Evolutionary conservation across 2,888 invertebrate species (phyloP), one percentile per base, ranked within the genome.

Genomic region (Hypena proboscidalis): DNA sequence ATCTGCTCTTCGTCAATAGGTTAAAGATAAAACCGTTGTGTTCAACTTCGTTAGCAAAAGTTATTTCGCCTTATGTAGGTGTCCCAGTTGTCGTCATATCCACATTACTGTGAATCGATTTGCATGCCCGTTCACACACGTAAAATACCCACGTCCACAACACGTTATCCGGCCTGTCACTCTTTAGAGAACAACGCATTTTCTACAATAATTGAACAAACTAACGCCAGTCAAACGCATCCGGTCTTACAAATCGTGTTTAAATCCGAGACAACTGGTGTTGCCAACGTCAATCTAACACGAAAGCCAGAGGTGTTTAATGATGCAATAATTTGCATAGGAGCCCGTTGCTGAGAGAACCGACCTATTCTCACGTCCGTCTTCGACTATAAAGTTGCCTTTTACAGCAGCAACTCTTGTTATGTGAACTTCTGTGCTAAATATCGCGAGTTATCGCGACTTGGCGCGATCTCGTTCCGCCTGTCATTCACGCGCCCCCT

Each of bases 251-350:
- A 75, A 77, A 77, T 76, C 78, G 71, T 67, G 77, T 68, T 59
- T 47, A 55, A 57, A 44, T 67, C 58, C 58, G 58, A 66, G 65
- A 67, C 68, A 66, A 65, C 52, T 58, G 44, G 56, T 57, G 67
- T 68, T 67, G 61, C 80, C 71, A 72, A 70, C 76, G 86, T 87
- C 87, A 81, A 75, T 83, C 83, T 76, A 80, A 80, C 82, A 77
- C 85, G 77, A 80, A 78, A 79, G 77, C 81, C 65, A 71, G 67
- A 83, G 84, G 86, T 90, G 90, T 87, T 87, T 90, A 90, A 90
- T 88, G 90, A 90, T 85, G 83, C 84, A 82, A 84, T 83, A 80
- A 90, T 90, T 90, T 90, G 89, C 90, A 90, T 90, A 86, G 79
- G 70, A 67, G 74, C 72, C 77, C 75, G 78, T 77, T 76, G 78